Conservation (phyloP, 2,888 invertebrate genomes). For the Diploptera punctata region DNA sequence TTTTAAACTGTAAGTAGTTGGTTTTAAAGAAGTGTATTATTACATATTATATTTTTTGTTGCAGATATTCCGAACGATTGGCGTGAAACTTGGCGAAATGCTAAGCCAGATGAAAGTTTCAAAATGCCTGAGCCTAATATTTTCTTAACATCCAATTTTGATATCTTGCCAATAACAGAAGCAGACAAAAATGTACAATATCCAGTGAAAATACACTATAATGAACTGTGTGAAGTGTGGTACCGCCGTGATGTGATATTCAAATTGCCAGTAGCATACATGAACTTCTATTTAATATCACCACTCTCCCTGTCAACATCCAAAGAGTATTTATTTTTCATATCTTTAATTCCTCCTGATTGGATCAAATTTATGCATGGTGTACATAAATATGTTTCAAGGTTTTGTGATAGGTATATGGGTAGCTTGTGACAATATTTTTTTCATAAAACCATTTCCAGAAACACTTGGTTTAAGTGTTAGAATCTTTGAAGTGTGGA, state of each 20-base stretch:
- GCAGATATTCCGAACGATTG: constrained; percentile 68
- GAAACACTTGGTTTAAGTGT: too few relatives aligned
- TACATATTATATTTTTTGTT: too few relatives aligned
- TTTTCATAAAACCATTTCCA: too few relatives aligned
- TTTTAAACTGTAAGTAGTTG: too few relatives aligned
- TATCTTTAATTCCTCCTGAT: too few relatives aligned
- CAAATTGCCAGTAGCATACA: constrained; percentile 76
- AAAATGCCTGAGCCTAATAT: constrained; percentile 74
- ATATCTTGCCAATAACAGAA: constrained; percentile 58
- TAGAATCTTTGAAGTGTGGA: too few relatives aligned
- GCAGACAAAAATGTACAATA: constrained; percentile 53
- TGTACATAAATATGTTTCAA: too few relatives aligned
- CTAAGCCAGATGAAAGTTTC: constrained; percentile 64
- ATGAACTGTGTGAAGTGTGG: constrained; percentile 74
- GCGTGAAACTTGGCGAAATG: constrained; percentile 67
- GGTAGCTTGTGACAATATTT: too few relatives aligned
- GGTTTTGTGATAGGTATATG: too few relatives aligned
- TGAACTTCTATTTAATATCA: constrained; percentile 75
- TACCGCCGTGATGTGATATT: constrained; percentile 85
- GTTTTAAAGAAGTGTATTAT: too few relatives aligned
- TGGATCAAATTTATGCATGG: too few relatives aligned
- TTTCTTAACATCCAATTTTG: constrained; percentile 76
- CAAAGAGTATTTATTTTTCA: too few relatives aligned
- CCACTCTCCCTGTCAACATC: constrained; percentile 60
- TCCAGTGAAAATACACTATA: constrained; percentile 65